Conservation (phyloP, 2,113 vertebrate genomes). For the Seriola quinqueradiata region DNA sequence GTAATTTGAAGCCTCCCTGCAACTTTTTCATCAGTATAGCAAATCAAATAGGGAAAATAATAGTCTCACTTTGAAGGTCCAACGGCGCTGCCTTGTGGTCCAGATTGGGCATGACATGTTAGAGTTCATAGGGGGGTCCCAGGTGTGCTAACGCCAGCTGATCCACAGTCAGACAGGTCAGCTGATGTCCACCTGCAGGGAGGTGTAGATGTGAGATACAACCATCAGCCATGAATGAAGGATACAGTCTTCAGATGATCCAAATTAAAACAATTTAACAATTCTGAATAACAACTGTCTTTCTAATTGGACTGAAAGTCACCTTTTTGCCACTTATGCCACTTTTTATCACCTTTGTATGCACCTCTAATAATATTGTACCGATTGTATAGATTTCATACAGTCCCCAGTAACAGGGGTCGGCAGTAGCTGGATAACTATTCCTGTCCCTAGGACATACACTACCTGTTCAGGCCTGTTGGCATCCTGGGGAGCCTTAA, state of each 20-base stretch:
- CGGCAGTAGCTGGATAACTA: conserved; percentile 30
- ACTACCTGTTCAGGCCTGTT: conserved; percentile 62
- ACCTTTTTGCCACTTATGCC: not conserved
- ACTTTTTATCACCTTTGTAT: not conserved
- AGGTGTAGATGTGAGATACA: not conserved
- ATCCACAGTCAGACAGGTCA: conserved; percentile 27
- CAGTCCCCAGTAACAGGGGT: not conserved
- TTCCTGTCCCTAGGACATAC: conserved; percentile 50
- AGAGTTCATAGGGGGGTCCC: conserved; percentile 67
- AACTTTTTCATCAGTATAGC: not conserved
- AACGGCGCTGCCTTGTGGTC: conserved; percentile 75
- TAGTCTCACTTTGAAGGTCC: conserved; percentile 5
- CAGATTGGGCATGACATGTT: not conserved
- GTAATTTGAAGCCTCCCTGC: not conserved
- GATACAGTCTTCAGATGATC: not conserved
- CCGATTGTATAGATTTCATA: not conserved
- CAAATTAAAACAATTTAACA: not conserved
- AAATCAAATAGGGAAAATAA: not conserved
- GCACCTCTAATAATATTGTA: not conserved
- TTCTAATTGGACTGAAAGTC: not conserved
- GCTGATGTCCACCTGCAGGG: conserved; percentile 32
- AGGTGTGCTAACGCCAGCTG: conserved; percentile 32
- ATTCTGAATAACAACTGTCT: not conserved
- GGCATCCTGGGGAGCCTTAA: conserved; percentile 3
- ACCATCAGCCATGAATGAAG: not conserved